Base-by-base conservation (phyloP, 2,888 invertebrate genomes). In the Ptilodon capucinus region DNA sequence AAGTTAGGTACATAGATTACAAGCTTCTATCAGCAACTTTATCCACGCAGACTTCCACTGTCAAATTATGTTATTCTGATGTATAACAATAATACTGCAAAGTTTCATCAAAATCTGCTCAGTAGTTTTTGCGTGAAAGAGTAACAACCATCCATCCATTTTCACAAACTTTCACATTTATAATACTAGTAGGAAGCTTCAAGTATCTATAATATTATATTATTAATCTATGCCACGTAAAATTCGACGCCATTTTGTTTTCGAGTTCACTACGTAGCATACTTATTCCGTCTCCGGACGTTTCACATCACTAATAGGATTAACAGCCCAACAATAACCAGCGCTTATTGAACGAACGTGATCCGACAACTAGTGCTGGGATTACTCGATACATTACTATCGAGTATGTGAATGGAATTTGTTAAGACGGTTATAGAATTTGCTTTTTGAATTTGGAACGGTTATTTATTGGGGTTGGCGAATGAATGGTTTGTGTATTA, bases 321-420 rank as follows among this genome's bases (percentile, higher is more conserved):
- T 45, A 45, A 40, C 28, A 25, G 32, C 21, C 21, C 40, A 45
- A 45, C 44, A 45, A 45, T 45, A 30, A 39, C 9, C 34, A 34
- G 13, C 23, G 16, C 34, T 38, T 28, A 41, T 42, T 42, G 40
- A 28, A 23, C 16, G 23, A 21, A 18, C 46, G 63, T 64, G 63
- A 45, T 51, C 44, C n/a, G 9, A 9, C 48, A 18, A 17, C 46
- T 64, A 64, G 63, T 43, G 57, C 40, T 46, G 60, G 52, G 60
- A 52, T 64, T 58, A 63, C 21, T 46, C 50, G 48, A 48, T 57
- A 21, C 18, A 32, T 19, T 30, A 30, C 28, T 38, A 44, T 39
- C 39, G 40, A 40, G 21, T 9, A 13, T 8, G 21, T 21, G 21
- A 42, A 34, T n/a, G 23, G 21, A n/a, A 28, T 28, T 28, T 28